Conservation (phyloP, 1,140 invertebrate species). For the Drosophila melanogaster region DNA sequence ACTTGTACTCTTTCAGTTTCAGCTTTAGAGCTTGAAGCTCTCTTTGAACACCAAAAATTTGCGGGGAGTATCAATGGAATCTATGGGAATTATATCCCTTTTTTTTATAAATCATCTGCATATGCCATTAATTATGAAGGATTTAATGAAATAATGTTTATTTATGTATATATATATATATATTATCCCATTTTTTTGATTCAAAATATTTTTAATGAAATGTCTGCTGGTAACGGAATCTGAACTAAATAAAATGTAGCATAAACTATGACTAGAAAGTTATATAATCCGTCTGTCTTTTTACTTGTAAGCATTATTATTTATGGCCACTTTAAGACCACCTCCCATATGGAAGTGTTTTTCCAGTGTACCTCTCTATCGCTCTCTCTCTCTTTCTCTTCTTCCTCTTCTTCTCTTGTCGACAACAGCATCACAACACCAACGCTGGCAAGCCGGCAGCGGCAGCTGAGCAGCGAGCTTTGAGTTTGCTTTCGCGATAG, state of each 20-base stretch:
- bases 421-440: constrained; percentile 23
- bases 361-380: constrained; percentile 1
- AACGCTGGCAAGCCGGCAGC: constrained; percentile 24
- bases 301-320: too few species aligned
- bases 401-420: constrained; percentile 5
- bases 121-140: not conserved
- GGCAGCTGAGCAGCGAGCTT: constrained; percentile 31
- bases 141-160: too few species aligned
- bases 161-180: too few species aligned
- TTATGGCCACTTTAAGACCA: too few species aligned
- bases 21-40: constrained; percentile 1
- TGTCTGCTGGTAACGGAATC: too few species aligned
- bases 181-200: too few species aligned
- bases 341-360: not conserved
- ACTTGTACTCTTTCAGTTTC: not conserved
- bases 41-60: not conserved
- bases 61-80: not conserved
- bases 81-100: too few species aligned
- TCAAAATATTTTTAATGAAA: too few species aligned
- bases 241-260: too few species aligned
- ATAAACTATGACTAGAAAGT: too few species aligned
- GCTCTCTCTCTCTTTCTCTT: not conserved
- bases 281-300: too few species aligned
- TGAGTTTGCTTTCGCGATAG: constrained; percentile 46
- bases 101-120: too few species aligned